Base-by-base conservation (phyloP, 2,888 invertebrate species). In the Ophraella communa region DNA sequence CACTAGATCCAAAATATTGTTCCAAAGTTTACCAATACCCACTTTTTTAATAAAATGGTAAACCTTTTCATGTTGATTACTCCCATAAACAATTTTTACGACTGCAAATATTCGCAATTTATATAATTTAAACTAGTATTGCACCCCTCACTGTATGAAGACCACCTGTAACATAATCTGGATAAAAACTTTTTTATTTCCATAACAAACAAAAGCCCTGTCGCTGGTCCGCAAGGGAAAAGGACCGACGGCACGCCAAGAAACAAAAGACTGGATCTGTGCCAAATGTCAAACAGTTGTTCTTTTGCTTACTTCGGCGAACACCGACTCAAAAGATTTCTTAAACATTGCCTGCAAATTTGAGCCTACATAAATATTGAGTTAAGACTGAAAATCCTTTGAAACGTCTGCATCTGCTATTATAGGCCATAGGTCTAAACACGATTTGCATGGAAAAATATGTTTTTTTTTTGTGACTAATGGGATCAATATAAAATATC, bases 271-370 rank as follows among this genome's bases (percentile, higher is more conserved):
- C 67, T 66, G 64, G 67, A 64, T 57, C 69, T 65, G 66, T 65
- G 60, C 66, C 69, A 68, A 71, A 72, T 71, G 71, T 72, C 71
- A 69, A 69, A 69, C 67, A 64, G 68, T 72, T 69, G 70, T 68
- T 66, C 69, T 66, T 68, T 69, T 68, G 66, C 58, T 54, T 58
- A 64, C 63, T 66, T 51, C 65, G 62, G 62, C 30, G 30, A 35
- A 35, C 11, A n/a, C 35, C 14, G 14, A 14, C 17, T 14, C 7
- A 39, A 39, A 14, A 14, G 39, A 5, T 39, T 17, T 14, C 17
- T 8, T 14, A 39, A 39, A 39, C 17, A 3, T 39, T 17, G 17
- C 11, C 11, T 35, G 4, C n/a, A 35, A 35, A 4, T n/a, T 4
- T 35, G 35, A n/a, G 4, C 39, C 17, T 17, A 39, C 17, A 17